phyloP scores from a whole-genome alignment of 2,113 vertebrate species.

The Carettochelys insculpta region DNA sequence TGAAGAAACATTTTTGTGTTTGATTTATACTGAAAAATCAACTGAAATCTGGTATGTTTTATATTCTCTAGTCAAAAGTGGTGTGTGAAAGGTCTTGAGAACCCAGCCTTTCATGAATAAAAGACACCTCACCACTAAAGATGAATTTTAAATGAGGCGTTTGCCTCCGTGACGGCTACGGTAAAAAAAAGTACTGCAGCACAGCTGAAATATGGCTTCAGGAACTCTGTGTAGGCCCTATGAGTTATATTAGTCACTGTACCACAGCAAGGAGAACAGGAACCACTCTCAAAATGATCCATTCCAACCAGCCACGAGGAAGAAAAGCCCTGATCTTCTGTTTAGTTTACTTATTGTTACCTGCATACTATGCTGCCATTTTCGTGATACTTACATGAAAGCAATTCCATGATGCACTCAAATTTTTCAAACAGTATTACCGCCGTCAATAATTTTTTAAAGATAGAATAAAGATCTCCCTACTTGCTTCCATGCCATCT shows the following conservation, averaged over 20 bases:
- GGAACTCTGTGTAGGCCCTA: not conserved
- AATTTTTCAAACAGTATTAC: conserved; percentile 28
- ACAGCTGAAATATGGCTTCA: conserved; percentile 7
- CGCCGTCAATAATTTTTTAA: not conserved
- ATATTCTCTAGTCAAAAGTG: conserved; percentile 32
- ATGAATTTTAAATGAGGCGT: conserved; percentile 41
- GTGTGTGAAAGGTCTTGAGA: conserved; percentile 13
- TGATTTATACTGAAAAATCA: conserved; percentile 38
- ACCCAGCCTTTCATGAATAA: conserved; percentile 10
- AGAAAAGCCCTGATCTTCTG: not conserved
- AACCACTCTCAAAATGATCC: not conserved
- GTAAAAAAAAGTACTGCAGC: conserved; percentile 7
- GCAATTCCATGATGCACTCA: not conserved
- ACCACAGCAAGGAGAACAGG: not conserved
- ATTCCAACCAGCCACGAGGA: conserved; percentile 11
- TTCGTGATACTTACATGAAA: conserved; percentile 3
- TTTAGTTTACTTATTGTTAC: not conserved
- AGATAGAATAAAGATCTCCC: not conserved
- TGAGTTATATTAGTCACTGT: conserved; percentile 2
- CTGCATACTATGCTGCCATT: not conserved
- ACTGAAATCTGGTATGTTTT: conserved; percentile 37
- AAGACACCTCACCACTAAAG: not conserved
- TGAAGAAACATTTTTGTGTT: not conserved
- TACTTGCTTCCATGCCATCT: not conserved
- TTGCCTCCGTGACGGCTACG: conserved; percentile 26